Evolutionary conservation across 2,888 invertebrate species (phyloP).

Genomic region (Chaetogeoica ovagalla): DNA sequence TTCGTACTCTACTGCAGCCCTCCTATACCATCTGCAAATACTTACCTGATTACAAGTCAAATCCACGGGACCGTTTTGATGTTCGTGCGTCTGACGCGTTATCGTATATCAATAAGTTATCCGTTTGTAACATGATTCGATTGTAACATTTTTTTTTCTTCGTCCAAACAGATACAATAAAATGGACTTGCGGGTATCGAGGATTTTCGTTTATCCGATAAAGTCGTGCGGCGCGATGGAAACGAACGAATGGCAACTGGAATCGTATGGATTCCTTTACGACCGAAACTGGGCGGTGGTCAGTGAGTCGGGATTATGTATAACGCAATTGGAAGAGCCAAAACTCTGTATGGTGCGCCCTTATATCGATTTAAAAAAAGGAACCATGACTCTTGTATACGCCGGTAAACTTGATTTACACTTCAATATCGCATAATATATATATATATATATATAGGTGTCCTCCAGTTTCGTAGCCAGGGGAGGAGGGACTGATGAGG

Average conservation of each 20-base stretch:
- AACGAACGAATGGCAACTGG: constrained; percentile 73
- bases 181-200: constrained; percentile 53
- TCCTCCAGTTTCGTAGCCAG: too few relatives aligned
- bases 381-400: constrained; percentile 65
- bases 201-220: constrained; percentile 79
- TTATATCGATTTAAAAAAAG: constrained; percentile 66
- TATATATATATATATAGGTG: too few relatives aligned
- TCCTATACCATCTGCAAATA: too few relatives aligned
- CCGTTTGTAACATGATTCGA: too few relatives aligned
- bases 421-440: too few relatives aligned
- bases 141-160: too few relatives aligned
- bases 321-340: constrained; percentile 85
- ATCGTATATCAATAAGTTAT: too few relatives aligned
- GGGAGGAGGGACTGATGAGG: too few relatives aligned
- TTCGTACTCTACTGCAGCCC: too few relatives aligned
- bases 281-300: constrained; percentile 95
- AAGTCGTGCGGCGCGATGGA: constrained; percentile 87
- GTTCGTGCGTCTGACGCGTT: too few relatives aligned
- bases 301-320: constrained; percentile 75
- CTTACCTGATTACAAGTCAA: too few relatives aligned
- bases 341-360: constrained; percentile 80
- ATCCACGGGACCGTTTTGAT: too few relatives aligned
- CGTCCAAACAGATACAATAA: neutral
- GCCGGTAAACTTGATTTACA: constrained; percentile 62
- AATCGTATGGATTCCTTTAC: constrained; percentile 76